Base-by-base conservation (phyloP, 35 echinoderm and acorn worm species). In the Apostichopus californicus region DNA sequence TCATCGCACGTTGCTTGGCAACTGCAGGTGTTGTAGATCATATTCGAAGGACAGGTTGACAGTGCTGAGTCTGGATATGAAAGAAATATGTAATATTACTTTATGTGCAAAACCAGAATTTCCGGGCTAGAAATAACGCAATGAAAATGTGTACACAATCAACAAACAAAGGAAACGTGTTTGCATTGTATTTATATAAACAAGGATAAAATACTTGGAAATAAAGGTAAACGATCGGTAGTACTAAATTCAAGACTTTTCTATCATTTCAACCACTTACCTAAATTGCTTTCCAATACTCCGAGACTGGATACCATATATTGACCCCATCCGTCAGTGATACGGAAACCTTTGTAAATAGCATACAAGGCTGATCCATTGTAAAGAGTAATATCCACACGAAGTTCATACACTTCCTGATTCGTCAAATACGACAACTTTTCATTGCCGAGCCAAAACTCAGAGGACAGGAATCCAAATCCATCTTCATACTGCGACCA, bases 401-500 rank as follows among this genome's bases (percentile, higher is more conserved):
- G 81, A 8, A 85, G 81, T 55, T 85, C 81, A 56, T 85, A 85
- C 6, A 1, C 46, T 55, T 8, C 81, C 54, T 85, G 81, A 6
- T 85, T 54, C 20, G 81, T 58, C 46, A 85, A 56, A 5, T 85
- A n/a, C 13, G 56, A 12, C 13, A 85, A 14, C 11, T 85, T 85
- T 85, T 85, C 34, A 46, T 46, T 46, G 3, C 34, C 34, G 2
- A 46, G 34, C 34, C 34, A 46, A 3, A 46, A 46, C 9, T 80
- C 78, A 25, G 21, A 10, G 9, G 20, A 23, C 46, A 85, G 34
- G 11, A 56, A 58, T 26, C 34, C 34, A 46, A 46, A 46, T 46
- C 34, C 34, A 46, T 46, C 34, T 46, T 46, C 34, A 46, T 46
- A 46, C 34, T 46, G 34, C 0, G 34, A 2, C 34, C 34, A 46